Evolutionary conservation across 2,113 vertebrate genomes (phyloP).

Genomic region (Oryzias celebensis): DNA sequence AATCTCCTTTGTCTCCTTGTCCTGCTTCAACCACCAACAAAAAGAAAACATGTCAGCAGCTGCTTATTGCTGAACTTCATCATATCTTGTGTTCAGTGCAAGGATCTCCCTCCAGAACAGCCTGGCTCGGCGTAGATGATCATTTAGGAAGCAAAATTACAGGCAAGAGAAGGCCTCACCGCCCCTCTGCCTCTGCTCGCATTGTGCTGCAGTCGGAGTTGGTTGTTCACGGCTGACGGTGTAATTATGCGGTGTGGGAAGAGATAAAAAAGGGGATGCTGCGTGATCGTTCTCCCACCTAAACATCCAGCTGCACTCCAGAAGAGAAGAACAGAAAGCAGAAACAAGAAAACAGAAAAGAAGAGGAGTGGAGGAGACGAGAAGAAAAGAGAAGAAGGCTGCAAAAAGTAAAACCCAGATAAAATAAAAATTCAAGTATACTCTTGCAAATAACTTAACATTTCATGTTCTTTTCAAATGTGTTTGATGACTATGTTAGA

Average conservation of each 20-base stretch:
- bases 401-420: too few species aligned
- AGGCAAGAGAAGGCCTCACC: conserved; percentile 76
- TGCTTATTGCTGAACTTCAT: conserved; percentile 64
- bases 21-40: not conserved
- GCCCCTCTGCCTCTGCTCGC: conserved; percentile 78
- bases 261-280: conserved; percentile 78
- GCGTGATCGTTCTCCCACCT: conserved; percentile 79
- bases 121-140: conserved; percentile 76
- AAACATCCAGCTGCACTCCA: conserved; percentile 81
- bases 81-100: conserved; percentile 52
- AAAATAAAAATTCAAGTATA: too few species aligned
- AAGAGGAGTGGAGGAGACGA: too few species aligned
- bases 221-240: conserved; percentile 78
- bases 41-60: conserved; percentile 48
- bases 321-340: conserved; percentile 2
- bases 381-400: too few species aligned
- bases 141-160: conserved; percentile 82
- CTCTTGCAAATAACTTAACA: too few species aligned
- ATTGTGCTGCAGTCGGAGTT: conserved; percentile 73
- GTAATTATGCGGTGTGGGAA: conserved; percentile 84
- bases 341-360: too few species aligned
- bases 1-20: conserved; percentile 8
- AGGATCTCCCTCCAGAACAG: conserved; percentile 57
- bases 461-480: too few species aligned
- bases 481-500: too few species aligned